phyloP scores from a whole-genome alignment of 2,113 vertebrate genomes.

The Sprattus sprattus region DNA sequence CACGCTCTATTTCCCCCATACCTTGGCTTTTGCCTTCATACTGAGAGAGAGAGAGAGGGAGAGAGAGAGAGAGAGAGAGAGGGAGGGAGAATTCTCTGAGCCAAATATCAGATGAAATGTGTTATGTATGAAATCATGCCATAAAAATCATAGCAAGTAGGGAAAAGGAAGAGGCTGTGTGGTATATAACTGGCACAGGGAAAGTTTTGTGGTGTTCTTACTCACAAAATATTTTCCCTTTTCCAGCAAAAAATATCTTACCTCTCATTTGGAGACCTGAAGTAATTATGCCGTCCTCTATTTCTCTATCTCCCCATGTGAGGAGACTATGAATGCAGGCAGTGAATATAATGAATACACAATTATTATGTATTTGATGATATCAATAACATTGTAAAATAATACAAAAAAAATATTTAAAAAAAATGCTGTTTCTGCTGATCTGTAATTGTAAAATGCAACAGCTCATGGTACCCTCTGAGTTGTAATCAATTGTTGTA shows the following conservation, averaged over 20 bases:
- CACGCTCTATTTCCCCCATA: conserved; percentile 88
- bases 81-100: neutral
- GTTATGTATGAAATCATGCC: neutral
- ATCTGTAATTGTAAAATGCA: neutral
- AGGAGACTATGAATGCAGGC: neutral
- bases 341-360: neutral
- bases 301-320: neutral
- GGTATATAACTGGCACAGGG: neutral
- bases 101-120: neutral
- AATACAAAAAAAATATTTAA: neutral
- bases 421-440: neutral
- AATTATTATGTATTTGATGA: neutral
- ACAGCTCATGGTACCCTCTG: neutral
- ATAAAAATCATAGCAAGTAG: neutral
- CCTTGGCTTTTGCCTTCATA: conserved; percentile 76
- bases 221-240: neutral
- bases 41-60: conserved; percentile 27
- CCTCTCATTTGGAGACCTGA: neutral
- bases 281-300: neutral
- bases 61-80: neutral
- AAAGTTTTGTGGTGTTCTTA: neutral
- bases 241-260: neutral
- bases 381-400: neutral
- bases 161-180: neutral
- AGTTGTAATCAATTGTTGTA: neutral